These are phyloP conservation scores for Noctua comes DNA, from an alignment of 2,888 invertebrate genomes.

Conservation along the genomic window DNA sequence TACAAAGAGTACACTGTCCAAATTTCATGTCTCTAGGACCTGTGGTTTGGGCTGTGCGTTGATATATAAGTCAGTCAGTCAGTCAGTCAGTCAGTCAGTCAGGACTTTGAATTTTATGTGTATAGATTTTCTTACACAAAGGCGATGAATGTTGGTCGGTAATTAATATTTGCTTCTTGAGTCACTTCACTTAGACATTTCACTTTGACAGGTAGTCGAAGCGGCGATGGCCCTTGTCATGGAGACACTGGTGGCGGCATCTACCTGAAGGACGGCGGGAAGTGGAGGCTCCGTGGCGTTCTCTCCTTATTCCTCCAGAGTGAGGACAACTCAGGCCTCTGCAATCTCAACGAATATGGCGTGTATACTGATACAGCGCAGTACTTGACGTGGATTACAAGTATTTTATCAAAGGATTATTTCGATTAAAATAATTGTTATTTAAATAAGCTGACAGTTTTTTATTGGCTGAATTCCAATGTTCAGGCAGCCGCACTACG, in stretches of 20 bases:
- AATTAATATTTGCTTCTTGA: background rate
- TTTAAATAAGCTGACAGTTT: slow-evolving; percentile 1
- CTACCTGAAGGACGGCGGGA: slow-evolving; percentile 79
- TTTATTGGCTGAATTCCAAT: background rate
- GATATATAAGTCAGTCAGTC: no score
- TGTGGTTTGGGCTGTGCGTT: no score
- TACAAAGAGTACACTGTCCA: no score
- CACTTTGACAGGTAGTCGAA: slow-evolving; percentile 81
- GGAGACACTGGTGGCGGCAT: slow-evolving; percentile 91
- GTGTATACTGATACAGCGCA: slow-evolving; percentile 92
- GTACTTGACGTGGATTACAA: slow-evolving; percentile 89
- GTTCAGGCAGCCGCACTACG: slow-evolving; percentile 31
- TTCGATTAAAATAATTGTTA: slow-evolving; percentile 61
- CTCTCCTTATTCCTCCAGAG: slow-evolving; percentile 74
- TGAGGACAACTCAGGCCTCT: slow-evolving; percentile 70
- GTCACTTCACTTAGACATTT: background rate
- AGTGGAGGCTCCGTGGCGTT: slow-evolving; percentile 87
- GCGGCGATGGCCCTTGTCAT: slow-evolving; percentile 88
- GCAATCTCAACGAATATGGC: slow-evolving; percentile 91
- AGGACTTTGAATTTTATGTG: no score
- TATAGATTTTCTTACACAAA: no score
- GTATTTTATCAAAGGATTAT: slow-evolving; percentile 68
- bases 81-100: no score
- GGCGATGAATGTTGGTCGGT: background rate
- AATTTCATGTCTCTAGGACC: no score